Percentiles rank a stretch among this genome's conserved stretches.
Conservation (phyloP, 2,888 invertebrate genomes). For the Synanthedon myopaeformis region DNA sequence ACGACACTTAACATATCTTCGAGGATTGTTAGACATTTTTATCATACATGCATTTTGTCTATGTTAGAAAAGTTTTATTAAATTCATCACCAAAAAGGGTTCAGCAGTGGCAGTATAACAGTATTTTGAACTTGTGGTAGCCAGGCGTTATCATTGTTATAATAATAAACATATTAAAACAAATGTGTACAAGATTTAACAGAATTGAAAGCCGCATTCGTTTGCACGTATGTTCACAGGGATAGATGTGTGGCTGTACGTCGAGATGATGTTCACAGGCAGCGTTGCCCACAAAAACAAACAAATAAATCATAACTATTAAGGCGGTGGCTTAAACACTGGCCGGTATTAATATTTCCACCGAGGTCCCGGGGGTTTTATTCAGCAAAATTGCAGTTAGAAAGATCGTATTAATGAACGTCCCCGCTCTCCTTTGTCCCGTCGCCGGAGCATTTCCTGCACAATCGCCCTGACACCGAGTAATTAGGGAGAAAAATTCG, state of each 20-base stretch:
- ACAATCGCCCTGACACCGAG: conserved; percentile 66
- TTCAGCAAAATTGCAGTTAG: conserved; percentile 66
- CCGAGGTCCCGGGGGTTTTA: conserved; percentile 44
- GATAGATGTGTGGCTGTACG: background rate
- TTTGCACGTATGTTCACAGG: too few species aligned
- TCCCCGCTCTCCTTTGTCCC: conserved; percentile 57
- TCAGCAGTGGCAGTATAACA: too few species aligned
- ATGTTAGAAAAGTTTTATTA: too few species aligned
- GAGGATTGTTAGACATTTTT: too few species aligned
- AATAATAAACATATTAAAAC: too few species aligned
- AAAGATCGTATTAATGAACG: conserved; percentile 70
- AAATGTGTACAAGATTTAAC: too few species aligned
- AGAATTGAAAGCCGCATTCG: too few species aligned
- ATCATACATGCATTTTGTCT: too few species aligned
- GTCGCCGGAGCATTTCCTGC: conserved; percentile 56
- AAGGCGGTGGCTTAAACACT: conserved; percentile 44
- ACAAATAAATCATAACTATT: conserved; percentile 57
- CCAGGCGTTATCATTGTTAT: too few species aligned
- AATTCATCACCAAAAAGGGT: too few species aligned
- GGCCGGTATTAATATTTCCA: conserved; percentile 64
- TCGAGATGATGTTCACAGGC: background rate
- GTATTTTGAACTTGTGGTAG: too few species aligned
- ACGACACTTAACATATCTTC: too few species aligned
- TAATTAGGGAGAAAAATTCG: conserved; percentile 69
- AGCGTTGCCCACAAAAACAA: conserved; percentile 13